Base-by-base conservation (phyloP, 2,797 vertebrate species). In the Xiphophorus birchmanni region DNA sequence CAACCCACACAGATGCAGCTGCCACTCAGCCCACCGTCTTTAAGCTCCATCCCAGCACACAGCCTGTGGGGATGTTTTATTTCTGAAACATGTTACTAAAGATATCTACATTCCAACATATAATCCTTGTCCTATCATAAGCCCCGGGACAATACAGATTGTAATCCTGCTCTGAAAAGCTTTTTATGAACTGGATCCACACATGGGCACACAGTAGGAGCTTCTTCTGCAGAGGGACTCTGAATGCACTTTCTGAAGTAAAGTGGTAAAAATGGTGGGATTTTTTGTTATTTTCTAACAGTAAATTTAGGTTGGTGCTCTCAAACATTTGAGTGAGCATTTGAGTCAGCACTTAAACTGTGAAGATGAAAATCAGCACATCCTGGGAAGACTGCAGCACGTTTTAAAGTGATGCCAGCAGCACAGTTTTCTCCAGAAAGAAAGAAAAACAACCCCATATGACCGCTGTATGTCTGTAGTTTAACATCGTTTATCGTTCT, bases 71-170 rank as follows among this genome's bases (percentile, higher is more conserved):
- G 79, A 86, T 74, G 91, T 87, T 84, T 2, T 73, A 80, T 80
- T 84, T 78, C 77, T 82, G 82, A 29, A 69, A 81, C 73, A 82
- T 84, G 83, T 73, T 88, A 85, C 90, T 93, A 91, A 93, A 91
- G 86, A 90, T 91, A 91, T 92, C 87, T 87, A 74, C 88, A 82
- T 79, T 63, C 77, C 11, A 45, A 79, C 74, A 32, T 91, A 93
- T 91, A 93, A 93, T 92, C 89, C 91, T 63, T 80, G 89, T 91
- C 79, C 54, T 89, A 88, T 90, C 85, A 86, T 87, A 90, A 92
- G 54, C 85, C 81, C 79, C 67, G 74, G 85, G 80, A 92, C 92
- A 92, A 91, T 93, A 78, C 83, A 82, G 84, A 90, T 89, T 32
- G 78, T 91, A 92, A 91, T 92, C 91, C 91, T 48, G 74, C 87